Evolutionary conservation across 35 echinoderm and acorn worm genomes (phyloP), one percentile per base, ranked within the genome.

Genomic region (Amphiura filiformis): DNA sequence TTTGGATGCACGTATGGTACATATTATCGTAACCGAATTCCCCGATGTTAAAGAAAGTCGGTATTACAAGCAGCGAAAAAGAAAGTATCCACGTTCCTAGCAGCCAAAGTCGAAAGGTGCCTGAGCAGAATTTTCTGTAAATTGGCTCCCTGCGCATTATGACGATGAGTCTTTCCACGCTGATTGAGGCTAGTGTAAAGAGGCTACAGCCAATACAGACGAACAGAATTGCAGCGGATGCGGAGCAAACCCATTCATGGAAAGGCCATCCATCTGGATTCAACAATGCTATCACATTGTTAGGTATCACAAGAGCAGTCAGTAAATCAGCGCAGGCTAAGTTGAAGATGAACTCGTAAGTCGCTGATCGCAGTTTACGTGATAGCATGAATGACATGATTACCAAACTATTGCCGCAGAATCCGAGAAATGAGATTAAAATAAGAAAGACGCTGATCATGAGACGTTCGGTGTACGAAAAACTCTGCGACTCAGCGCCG

Each of bases 281-380:
- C 17, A 39, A 78, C 15, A 80, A 36, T 1, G 34, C 78, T 34
- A 36, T 14, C 2, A 83, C 78, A 41, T n/a, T 33, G 22, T 70
- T 7, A 1, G 49, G 47, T 37, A 83, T 36, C 26, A 3, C 22
- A 23, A 82, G 36, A 32, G 47, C 42, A 34, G 84, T 77, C 32
- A 92, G 32, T 22, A 92, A 52, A 76, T 92, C 91, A 80, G 91
- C 78, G 0, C 81, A 34, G 39, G 76, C 65, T 0, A 92, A 78
- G 23, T 87, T 92, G 1, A 92, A 38, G 34, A 92, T 78, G 64
- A 92, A 92, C 7, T 42, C 26, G 39, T 92, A 83, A 49, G 84
- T 61, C 38, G 80, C 75, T 34, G 78, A 79, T 9, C 78, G 85
- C 13, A 92, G 85, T 76, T 82, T 92, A 22, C 78, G 78, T 0